These are phyloP conservation scores for Poecilia gillii DNA, from an alignment of 2,797 vertebrate species.

Conservation along the genomic window DNA sequence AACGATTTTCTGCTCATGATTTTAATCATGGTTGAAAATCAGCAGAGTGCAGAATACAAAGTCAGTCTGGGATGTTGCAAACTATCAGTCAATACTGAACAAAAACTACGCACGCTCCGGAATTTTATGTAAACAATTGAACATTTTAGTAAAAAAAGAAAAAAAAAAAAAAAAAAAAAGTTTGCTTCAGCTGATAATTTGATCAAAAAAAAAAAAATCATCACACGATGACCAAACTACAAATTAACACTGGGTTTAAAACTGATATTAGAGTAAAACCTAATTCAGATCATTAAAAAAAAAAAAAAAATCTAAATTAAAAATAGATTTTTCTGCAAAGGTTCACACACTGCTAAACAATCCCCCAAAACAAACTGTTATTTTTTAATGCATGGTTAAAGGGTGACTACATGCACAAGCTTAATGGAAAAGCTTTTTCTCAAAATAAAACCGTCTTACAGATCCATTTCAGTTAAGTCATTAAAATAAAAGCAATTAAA, in stretches of 20 bases:
- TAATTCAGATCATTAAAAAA: conserved; percentile 4
- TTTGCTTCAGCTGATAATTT: background rate
- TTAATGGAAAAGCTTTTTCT: conserved; percentile 1
- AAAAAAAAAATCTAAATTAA: background rate
- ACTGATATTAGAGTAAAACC: background rate
- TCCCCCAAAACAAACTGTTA: background rate
- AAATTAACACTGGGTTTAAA: conserved; percentile 3
- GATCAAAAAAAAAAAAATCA: background rate
- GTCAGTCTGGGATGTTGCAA: background rate
- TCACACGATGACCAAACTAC: background rate
- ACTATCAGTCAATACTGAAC: background rate
- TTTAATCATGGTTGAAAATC: conserved; percentile 17
- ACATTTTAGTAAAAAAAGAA: background rate
- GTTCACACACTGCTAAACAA: background rate
- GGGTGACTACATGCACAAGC: conserved; percentile 4
- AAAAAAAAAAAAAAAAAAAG: too few relatives aligned
- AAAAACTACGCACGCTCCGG: background rate
- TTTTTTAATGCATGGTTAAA: background rate
- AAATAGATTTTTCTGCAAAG: background rate
- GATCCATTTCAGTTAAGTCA: background rate
- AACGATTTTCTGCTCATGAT: background rate
- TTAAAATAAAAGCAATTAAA: background rate
- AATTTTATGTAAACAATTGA: conserved; percentile 9
- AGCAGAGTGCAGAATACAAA: conserved; percentile 2
- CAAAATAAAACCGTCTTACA: background rate